Conservation (phyloP, 2,113 vertebrate genomes). For the Chaetodon trifascialis region DNA sequence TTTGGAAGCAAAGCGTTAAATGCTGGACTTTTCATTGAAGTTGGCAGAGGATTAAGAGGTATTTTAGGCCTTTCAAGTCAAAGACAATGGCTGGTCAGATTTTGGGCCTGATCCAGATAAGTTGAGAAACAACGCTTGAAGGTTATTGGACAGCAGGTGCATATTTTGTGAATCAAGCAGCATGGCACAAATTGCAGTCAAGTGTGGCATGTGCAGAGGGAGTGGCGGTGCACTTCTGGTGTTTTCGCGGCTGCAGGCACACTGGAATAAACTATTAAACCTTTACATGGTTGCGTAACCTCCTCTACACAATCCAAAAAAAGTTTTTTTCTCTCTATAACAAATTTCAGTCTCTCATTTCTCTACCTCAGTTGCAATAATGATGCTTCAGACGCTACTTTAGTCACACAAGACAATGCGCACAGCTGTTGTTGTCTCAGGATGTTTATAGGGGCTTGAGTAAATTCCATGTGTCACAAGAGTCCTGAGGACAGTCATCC, state of each 20-base stretch:
- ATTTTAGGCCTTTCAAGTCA: conserved; percentile 20
- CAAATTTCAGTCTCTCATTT: background rate
- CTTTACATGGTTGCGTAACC: conserved; percentile 19
- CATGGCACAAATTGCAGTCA: conserved; percentile 25
- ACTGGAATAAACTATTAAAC: conserved; percentile 20
- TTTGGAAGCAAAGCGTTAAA: conserved; percentile 36
- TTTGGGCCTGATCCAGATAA: conserved; percentile 45
- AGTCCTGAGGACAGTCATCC: background rate
- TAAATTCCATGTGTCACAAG: conserved; percentile 44
- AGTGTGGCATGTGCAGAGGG: conserved; percentile 17
- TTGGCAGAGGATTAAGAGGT: conserved; percentile 35
- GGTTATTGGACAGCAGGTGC: conserved; percentile 30
- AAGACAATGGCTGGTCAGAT: conserved; percentile 32
- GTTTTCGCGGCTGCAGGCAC: conserved; percentile 27
- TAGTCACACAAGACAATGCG: conserved; percentile 16
- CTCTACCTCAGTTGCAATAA: conserved; percentile 15
- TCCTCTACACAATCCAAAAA: background rate
- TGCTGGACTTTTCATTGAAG: conserved; percentile 32
- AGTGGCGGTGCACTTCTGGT: conserved; percentile 7
- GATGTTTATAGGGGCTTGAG: conserved; percentile 25
- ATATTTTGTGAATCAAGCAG: conserved; percentile 27
- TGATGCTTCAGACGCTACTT: conserved; percentile 25
- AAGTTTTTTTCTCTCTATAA: background rate
- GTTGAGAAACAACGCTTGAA: conserved; percentile 38
- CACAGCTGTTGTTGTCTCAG: conserved; percentile 57